Base-by-base conservation (phyloP, 35 echinoderm and acorn worm genomes). In the Patiria miniata region DNA sequence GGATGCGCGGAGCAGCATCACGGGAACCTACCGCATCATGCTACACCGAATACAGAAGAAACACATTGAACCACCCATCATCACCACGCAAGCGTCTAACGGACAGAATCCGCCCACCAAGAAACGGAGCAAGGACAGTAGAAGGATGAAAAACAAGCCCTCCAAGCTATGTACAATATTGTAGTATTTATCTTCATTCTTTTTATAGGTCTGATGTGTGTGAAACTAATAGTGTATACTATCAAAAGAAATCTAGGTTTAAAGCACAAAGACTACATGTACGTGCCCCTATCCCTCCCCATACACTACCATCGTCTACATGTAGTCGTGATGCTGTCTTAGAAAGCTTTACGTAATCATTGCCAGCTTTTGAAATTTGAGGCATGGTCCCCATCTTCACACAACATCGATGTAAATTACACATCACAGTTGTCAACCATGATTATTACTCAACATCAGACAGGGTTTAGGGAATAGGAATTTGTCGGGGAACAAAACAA, bases 1-100 rank as follows among this genome's bases (percentile, higher is more conserved):
- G 61, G 96, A 99, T 54, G 94, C 96, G 6, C 86, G 96, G 28
- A 93, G 92, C 84, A 94, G 96, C 40, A 99, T 99, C 34, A 99
- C 96, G 8, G 96, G 96, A 10, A 99, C 96, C 4, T 99, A 99
- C 80, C 76, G 96, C 32, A 94, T 94, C 61, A 83, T 89, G 21
- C 82, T 95, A 57, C 94, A 97, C 83, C 23, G 90, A 21, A 73
- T 92, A 77, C 94, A 97, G 79, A 61, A 87, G 42, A 97, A 97
- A 39, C 69, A 91, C 12, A 84, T 92, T 2, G 94, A 97, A 80
- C 87, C 91, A 39, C 86, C 90, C 1, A 80, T 92, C 19, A 44
- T 42, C 28, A 79, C 87, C 15, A 57, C 87, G 14, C 78, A 85
- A 29, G 77, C 81, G n/a, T 81, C 88, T 8, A 83, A 83, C 36